Conservation (phyloP, 35 echinoderm and acorn worm genomes). For the Lytechinus pictus region DNA sequence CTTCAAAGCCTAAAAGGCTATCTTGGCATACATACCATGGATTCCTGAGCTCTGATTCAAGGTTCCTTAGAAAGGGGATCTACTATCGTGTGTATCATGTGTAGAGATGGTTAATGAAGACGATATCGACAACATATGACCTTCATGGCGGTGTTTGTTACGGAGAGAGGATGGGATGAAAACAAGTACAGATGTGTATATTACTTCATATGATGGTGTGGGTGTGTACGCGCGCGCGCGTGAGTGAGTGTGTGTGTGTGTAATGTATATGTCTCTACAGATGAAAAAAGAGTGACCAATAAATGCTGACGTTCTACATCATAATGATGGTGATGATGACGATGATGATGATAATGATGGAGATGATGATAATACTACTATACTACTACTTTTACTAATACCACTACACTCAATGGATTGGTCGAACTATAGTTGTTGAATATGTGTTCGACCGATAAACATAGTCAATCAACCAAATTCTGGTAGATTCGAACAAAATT, state of each 20-base stretch:
- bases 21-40: neutral
- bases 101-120: neutral
- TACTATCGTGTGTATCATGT: neutral
- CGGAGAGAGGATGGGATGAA: neutral
- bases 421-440: too few relatives aligned
- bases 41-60: neutral
- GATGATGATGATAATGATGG: too few relatives aligned
- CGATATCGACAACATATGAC: neutral
- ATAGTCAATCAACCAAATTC: too few relatives aligned
- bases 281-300: neutral
- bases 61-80: neutral
- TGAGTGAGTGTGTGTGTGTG: neutral
- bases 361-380: too few relatives aligned
- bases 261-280: too few relatives aligned
- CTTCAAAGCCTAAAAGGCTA: neutral
- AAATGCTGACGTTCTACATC: neutral
- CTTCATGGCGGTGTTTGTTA: neutral
- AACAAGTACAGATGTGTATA: neutral
- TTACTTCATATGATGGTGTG: neutral
- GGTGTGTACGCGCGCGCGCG: neutral
- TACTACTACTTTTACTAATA: too few relatives aligned
- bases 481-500: too few relatives aligned
- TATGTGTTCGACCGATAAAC: too few relatives aligned
- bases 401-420: too few relatives aligned
- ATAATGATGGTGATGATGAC: too few relatives aligned